Conservation (phyloP, 2,797 vertebrate genomes). For the Hydrolagus colliei region DNA sequence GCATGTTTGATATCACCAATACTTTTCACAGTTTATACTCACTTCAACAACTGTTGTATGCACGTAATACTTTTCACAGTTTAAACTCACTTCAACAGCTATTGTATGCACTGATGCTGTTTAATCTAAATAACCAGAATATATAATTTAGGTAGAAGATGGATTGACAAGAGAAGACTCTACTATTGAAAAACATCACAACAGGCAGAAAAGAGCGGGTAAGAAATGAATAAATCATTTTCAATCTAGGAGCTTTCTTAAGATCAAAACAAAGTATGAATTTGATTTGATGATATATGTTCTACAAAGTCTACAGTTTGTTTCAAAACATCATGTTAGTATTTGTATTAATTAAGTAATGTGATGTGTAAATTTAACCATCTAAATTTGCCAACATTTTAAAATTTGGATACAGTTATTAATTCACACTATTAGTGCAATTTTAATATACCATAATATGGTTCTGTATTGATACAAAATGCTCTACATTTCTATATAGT, state of each 20-base stretch:
- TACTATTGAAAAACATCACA: not conserved
- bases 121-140: not conserved
- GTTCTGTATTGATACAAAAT: too few relatives aligned
- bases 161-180: not conserved
- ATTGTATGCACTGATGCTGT: not conserved
- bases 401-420: too few relatives aligned
- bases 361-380: too few relatives aligned
- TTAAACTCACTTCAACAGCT: not conserved
- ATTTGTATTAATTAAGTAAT: not conserved
- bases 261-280: not conserved
- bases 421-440: too few relatives aligned
- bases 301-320: not conserved
- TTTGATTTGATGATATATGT: not conserved
- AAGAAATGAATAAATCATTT: not conserved
- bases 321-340: not conserved
- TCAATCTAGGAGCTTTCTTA: not conserved
- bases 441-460: too few relatives aligned
- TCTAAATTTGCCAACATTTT: too few relatives aligned
- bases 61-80: not conserved
- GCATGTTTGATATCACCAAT: not conserved
- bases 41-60: too few relatives aligned
- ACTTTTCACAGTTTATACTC: not conserved
- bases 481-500: too few relatives aligned
- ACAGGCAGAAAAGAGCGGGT: conserved; percentile 6
- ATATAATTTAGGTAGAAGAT: conserved; percentile 1